Evolutionary conservation across 2,113 vertebrate species (phyloP), one percentile per base, ranked within the genome.

Genomic region (Oreochromis niloticus): DNA sequence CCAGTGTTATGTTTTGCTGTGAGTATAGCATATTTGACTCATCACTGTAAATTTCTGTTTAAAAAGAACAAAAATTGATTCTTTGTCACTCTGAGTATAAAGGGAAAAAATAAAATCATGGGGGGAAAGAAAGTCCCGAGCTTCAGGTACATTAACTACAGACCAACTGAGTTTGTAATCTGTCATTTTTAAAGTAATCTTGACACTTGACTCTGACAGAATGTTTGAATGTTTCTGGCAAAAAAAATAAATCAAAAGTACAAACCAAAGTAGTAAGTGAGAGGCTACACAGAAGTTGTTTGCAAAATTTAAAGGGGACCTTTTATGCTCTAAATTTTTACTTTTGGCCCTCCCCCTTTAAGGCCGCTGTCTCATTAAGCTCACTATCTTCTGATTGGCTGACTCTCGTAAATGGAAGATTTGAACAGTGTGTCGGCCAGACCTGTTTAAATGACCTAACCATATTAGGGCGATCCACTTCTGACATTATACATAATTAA

Each of bases 1-100:
- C 78, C 6, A 8, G 14, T 61, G 73, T 87, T 56, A 11, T 24
- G 36, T 54, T 89, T 87, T 91, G 57, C 13, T 92, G 54, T 84
- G 59, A 87, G 71, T 43, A 71, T 48, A 59, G 48, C 46, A 75
- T 59, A 24, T 71, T 81, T 80, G 50, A 54, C 22, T 68, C 84
- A 41, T 94, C 85, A 82, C 66, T 91, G 85, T 90, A 68, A 86
- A 56, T 89, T 32, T 86, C 52, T 91, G 85, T 75, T 75, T 85
- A 66, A 73, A 83, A 79, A 85, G 46, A 66, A 36, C 63, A 78
- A 34, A 86, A 50, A n/a, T 61, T 43, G 46, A 88, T 93, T 91
- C 87, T 82, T 90, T 91, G 86, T 92, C 54, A 89, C 48, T 75
- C 63, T 89, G 88, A 88, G 63, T 22, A 46, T 82, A 43, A 36